A percentile compares a stretch with the other conserved stretches of the same genome.
phyloP scores from a whole-genome alignment of 1,140 invertebrate genomes.

The Bicyclus anynana region DNA sequence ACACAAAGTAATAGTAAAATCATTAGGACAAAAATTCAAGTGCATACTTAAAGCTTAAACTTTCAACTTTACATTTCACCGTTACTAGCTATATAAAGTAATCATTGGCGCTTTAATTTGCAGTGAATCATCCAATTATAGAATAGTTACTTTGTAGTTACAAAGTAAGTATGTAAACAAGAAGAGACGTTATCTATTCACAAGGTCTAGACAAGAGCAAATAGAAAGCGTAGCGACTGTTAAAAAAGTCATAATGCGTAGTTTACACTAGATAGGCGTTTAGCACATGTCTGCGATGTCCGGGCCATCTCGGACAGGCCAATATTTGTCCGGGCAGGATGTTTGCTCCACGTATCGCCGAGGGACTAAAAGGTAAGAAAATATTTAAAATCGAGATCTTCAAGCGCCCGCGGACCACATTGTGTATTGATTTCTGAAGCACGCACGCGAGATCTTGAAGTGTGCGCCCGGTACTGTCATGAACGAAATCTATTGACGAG shows the following conservation, averaged over 20 bases:
- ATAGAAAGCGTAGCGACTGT: constrained; percentile 2
- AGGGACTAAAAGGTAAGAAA: constrained; percentile 59
- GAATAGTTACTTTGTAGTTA: too few relatives aligned
- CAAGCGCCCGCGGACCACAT: constrained; percentile 25
- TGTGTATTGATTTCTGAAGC: constrained; percentile 7
- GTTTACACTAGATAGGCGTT: constrained; percentile 52
- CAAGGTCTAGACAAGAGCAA: constrained; percentile 6
- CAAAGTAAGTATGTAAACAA: neutral
- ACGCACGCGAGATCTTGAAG: constrained; percentile 2
- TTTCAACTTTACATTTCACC: too few relatives aligned
- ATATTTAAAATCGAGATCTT: constrained; percentile 55
- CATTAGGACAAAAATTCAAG: too few relatives aligned
- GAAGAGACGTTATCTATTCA: neutral
- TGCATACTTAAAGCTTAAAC: too few relatives aligned
- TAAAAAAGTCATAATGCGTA: constrained; percentile 22
- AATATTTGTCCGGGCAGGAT: constrained; percentile 68
- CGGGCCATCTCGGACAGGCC: constrained; percentile 44
- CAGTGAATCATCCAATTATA: too few relatives aligned
- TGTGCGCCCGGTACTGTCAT: neutral
- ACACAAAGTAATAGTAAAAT: too few relatives aligned
- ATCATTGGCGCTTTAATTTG: too few relatives aligned
- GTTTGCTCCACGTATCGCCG: constrained; percentile 54
- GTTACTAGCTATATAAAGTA: too few relatives aligned
- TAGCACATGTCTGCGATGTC: constrained; percentile 63
- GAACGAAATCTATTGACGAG: neutral